These are phyloP conservation scores for Aphelenchoides avenae DNA, from an alignment of 1,140 invertebrate genomes.

Conservation along the genomic window DNA sequence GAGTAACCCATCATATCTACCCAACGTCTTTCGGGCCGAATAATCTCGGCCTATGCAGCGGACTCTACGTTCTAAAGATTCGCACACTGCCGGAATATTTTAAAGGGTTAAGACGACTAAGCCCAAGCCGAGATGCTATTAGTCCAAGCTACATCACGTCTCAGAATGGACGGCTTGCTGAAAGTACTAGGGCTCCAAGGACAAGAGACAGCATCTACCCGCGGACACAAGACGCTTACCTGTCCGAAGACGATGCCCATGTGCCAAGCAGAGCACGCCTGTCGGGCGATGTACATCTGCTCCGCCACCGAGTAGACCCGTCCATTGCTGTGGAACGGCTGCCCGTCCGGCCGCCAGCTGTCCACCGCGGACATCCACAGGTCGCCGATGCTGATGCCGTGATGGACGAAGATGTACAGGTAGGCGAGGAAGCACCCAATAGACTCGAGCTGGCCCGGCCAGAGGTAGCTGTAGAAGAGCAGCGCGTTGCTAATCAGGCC, in stretches of 20 bases:
- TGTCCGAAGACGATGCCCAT: constrained; percentile 51
- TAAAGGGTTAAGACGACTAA: no score
- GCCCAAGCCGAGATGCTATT: no score
- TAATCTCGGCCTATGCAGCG: no score
- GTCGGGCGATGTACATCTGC: constrained; percentile 34
- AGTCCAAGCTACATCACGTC: no score
- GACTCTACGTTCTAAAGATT: no score
- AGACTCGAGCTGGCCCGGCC: constrained; percentile 25
- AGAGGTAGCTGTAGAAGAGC: constrained; percentile 36
- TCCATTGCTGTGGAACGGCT: constrained; percentile 33
- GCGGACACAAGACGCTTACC: constrained; percentile 27
- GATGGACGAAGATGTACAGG: background rate
- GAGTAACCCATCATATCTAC: no score
- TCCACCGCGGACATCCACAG: constrained; percentile 27
- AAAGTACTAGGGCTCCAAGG: no score
- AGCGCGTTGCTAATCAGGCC: constrained; percentile 47
- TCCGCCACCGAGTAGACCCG: constrained; percentile 24
- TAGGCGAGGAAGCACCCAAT: constrained; percentile 44
- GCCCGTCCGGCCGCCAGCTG: constrained; percentile 25
- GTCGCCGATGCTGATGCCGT: constrained; percentile 35
- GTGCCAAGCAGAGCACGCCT: constrained; percentile 47
- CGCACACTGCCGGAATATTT: no score
- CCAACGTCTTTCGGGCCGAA: no score
- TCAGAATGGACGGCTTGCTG: no score
- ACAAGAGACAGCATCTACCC: no score